Conservation (phyloP, 2,888 invertebrate genomes). For the Mayetiola destructor region DNA sequence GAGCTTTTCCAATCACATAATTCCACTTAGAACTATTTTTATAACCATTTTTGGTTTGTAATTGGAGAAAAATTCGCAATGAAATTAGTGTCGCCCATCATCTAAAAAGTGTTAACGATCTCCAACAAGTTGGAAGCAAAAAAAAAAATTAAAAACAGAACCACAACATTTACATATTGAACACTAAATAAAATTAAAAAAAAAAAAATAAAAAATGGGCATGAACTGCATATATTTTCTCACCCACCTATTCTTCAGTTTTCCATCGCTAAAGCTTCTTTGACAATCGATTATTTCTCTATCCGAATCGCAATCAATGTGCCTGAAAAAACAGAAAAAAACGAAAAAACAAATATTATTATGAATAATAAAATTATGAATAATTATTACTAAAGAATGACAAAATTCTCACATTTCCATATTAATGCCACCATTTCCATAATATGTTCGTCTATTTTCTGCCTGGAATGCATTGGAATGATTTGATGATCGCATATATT, state of each 20-base stretch:
- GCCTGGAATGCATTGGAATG: neutral
- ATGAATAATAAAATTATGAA: neutral
- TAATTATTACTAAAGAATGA: neutral
- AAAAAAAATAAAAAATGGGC: neutral
- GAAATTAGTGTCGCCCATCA: too few species aligned
- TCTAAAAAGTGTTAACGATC: too few species aligned
- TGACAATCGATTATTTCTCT: slow-evolving; percentile 34
- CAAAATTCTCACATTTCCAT: too few species aligned
- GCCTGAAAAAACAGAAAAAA: neutral
- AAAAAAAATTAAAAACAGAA: too few species aligned
- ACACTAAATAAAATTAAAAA: neutral
- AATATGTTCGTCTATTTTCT: neutral
- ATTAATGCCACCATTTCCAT: slow-evolving; percentile 10
- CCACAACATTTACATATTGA: too few species aligned
- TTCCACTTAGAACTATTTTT: too few species aligned
- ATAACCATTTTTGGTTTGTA: too few species aligned
- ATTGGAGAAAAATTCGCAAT: too few species aligned
- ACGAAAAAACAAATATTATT: neutral
- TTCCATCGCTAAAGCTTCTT: slow-evolving; percentile 33
- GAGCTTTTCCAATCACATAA: too few species aligned
- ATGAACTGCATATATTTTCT: too few species aligned
- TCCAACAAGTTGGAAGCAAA: too few species aligned
- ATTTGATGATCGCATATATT: neutral
- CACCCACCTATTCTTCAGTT: slow-evolving; percentile 32
- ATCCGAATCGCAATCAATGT: slow-evolving; percentile 15